Evolutionary conservation across 2,888 invertebrate genomes (phyloP).

Genomic region (Perizoma flavofasciatum): DNA sequence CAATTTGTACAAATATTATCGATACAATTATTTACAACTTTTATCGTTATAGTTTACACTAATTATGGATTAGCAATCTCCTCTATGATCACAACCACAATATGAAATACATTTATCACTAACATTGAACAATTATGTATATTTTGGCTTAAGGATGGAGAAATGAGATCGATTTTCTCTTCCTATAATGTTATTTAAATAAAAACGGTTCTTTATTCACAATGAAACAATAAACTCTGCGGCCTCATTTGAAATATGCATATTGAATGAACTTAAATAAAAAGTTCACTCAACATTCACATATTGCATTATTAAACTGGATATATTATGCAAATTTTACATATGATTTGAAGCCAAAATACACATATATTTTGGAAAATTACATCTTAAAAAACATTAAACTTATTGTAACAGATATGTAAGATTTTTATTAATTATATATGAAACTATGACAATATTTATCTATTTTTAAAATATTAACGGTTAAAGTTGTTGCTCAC

Average conservation of each 20-base stretch:
- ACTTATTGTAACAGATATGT: slow-evolving; percentile 79
- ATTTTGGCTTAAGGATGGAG: slow-evolving; percentile 29
- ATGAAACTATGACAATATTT: slow-evolving; percentile 25
- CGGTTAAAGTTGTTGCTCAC: slow-evolving; percentile 3
- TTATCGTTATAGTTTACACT: slow-evolving; percentile 55
- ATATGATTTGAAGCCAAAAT: slow-evolving; percentile 37
- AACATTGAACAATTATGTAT: slow-evolving; percentile 36
- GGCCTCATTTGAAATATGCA: too few species aligned
- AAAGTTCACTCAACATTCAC: too few species aligned
- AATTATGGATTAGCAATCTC: slow-evolving; percentile 78
- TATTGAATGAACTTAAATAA: too few species aligned
- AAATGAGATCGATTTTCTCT: background rate
- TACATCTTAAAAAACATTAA: slow-evolving; percentile 50
- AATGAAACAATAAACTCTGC: too few species aligned
- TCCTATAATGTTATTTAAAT: too few species aligned
- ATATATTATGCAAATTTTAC: background rate
- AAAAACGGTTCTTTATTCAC: too few species aligned
- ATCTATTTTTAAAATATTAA: slow-evolving; percentile 24
- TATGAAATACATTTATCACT: slow-evolving; percentile 48
- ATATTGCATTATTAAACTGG: background rate
- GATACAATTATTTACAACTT: slow-evolving; percentile 72
- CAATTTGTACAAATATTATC: slow-evolving; percentile 81
- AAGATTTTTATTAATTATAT: slow-evolving; percentile 46
- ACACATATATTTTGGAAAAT: slow-evolving; percentile 44
- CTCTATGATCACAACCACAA: slow-evolving; percentile 82